Evolutionary conservation across 2,797 vertebrate species (phyloP), one percentile per base, ranked within the genome.

Genomic region (Gallirallus australis): DNA sequence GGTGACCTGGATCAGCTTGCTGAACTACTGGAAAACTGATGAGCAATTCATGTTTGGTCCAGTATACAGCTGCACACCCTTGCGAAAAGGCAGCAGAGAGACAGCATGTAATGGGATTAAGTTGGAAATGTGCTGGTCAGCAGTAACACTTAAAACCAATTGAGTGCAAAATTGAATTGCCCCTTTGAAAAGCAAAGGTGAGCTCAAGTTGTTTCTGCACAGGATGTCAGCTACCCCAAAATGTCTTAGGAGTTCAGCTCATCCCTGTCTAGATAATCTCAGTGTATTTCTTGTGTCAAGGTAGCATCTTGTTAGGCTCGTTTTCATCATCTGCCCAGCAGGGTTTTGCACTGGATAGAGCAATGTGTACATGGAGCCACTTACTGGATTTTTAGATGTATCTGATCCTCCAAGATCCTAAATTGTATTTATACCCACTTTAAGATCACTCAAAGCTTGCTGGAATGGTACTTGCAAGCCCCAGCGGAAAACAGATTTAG

Each of bases 131-230:
- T 23, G 25, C 24, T 50, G 23, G 23, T 77, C 60, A 71, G 45
- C 39, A 31, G 63, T 39, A 73, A 17, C 11, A n/a, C 11, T 68
- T 81, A 42, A 48, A 68, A 68, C 3, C 33, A 5, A 21, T 30
- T 20, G 30, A 52, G 27, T 1, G 0, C 20, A 30, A 59, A 80
- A 13, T 9, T 68, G 27, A 87, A 64, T n/a, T 1, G 0, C 35
- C 37, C 19, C 2, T 42, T 39, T 57, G 27, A 69, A 94, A 91
- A 85, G 12, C 39, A 70, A 89, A 83, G 18, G 17, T 82, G 42
- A 30, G 10, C 27, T 75, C 52, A 57, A 3, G 16, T 14, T 73
- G 2, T 68, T 93, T 80, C 48, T 90, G 30, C 31, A 57, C 15
- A 50, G 28, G 12, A 33, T 30, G 45, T 33, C 25, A 83, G n/a